Percentiles rank a stretch among this genome's conserved stretches.
These are phyloP conservation scores for Dicerorhinus sumatrensis DNA, from an alignment of 2,113 vertebrate species.

Conservation along the genomic window DNA sequence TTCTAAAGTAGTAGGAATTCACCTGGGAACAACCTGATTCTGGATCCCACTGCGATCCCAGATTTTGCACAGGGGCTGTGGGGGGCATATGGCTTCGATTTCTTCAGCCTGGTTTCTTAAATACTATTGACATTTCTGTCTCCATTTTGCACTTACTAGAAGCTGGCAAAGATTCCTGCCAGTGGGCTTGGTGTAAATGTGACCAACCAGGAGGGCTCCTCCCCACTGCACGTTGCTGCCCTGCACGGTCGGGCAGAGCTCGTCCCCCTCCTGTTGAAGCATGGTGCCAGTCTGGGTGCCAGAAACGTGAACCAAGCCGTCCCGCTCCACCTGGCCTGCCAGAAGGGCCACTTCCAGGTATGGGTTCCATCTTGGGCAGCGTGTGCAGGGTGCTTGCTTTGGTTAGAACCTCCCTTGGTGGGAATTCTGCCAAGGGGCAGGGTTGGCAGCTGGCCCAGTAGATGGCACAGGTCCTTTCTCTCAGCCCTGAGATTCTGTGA, in stretches of 20 bases:
- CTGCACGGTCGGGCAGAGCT: conserved; percentile 91
- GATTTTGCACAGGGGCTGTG: not conserved
- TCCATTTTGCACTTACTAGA: conserved; percentile 78
- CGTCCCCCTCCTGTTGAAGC: conserved; percentile 89
- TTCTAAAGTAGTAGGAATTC: not conserved
- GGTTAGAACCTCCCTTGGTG: not conserved
- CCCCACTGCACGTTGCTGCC: conserved; percentile 93
- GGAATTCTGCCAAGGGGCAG: too few species aligned
- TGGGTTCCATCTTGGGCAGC: not conserved
- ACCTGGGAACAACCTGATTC: not conserved
- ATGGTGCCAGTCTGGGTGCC: conserved; percentile 89
- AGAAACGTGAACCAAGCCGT: conserved; percentile 88
- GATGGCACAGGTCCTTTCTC: not conserved
- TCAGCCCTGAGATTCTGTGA: not conserved
- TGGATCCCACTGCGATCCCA: not conserved
- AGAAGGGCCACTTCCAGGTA: conserved; percentile 93
- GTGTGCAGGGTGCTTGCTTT: not conserved
- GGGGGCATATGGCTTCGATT: accelerated
- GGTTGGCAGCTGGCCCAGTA: not conserved
- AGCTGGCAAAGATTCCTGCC: conserved; percentile 85
- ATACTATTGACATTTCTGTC: not conserved
- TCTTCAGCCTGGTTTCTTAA: not conserved
- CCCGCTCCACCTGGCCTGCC: conserved; percentile 95
- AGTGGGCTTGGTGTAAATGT: conserved; percentile 92
- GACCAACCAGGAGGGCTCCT: conserved; percentile 89